Conservation (phyloP, 92 coral and sea anemone species). For the Galaxea fascicularis region DNA sequence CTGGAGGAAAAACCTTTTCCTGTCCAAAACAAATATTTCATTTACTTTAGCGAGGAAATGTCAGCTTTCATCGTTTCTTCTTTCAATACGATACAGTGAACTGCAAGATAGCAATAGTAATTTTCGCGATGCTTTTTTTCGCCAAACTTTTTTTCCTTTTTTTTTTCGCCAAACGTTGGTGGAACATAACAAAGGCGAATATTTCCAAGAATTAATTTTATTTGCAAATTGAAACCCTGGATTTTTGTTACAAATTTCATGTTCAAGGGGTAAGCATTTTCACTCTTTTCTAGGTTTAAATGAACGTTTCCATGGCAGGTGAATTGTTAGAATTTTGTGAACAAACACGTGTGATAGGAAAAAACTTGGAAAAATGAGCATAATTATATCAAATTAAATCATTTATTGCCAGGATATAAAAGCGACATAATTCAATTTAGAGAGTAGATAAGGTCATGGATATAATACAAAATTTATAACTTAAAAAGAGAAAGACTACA, state of each 20-base stretch:
- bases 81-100: neutral
- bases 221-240: too few species aligned
- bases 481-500: neutral
- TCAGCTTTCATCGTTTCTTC: neutral
- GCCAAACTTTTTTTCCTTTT: too few species aligned
- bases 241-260: neutral
- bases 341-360: neutral
- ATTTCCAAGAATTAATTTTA: too few species aligned
- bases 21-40: slow-evolving; percentile 12
- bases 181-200: too few species aligned
- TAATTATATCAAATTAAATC: slow-evolving; percentile 27
- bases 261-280: neutral
- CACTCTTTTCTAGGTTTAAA: neutral
- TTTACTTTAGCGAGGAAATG: slow-evolving; percentile 13
- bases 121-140: too few species aligned
- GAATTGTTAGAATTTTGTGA: neutral
- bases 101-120: neutral
- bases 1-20: slow-evolving; percentile 44
- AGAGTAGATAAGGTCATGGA: slow-evolving; percentile 1
- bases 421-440: slow-evolving; percentile 8
- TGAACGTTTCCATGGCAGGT: neutral
- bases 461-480: neutral
- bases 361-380: neutral
- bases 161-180: too few species aligned
- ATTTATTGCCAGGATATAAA: neutral